Base-by-base conservation (phyloP, 1,140 invertebrate species). In the Heliconius hermathena region DNA sequence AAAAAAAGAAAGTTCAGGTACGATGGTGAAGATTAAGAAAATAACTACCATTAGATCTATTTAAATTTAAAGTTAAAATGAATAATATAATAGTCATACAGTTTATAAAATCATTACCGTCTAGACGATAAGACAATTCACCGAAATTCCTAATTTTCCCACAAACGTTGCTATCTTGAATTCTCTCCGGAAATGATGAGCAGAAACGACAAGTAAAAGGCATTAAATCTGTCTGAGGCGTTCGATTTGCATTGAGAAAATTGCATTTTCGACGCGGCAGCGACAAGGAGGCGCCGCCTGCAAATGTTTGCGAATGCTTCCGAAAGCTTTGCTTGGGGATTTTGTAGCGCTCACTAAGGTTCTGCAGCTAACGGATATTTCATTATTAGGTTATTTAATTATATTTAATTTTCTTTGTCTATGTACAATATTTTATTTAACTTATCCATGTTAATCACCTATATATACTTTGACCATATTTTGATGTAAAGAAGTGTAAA, bases 201-300 rank as follows among this genome's bases (percentile, higher is more conserved):
- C 90, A 86, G 89, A 93, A 90, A 87, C 87, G 86, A 83, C 89
- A 91, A 93, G 89, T 90, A 89, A 91, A 92, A 91, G 88, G 88
- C 89, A 91, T 93, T 93, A 93, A 92, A 92, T 92, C 89, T 90
- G 91, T 91, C 89, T 91, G 87, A 85, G 81, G 85, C 87, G 86
- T 91, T 93, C 91, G 91, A 92, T 93, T 93, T 93, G 89, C 90
- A 93, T 92, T 90, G 90, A 84, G 88, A 91, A 92, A 92, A 93
- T 92, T 93, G 91, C 91, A 91, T 93, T 91, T 92, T 92, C 85
- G 82, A 90, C 84, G 89, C 85, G 88, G 85, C 88, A 90, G 84
- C 89, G 91, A 88, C 88, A 87, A 87, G 86, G 83, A 88, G 88
- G 88, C 87, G 88, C 84, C 87, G 88, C 81, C 82, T 89, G 86